Evolutionary conservation across 2,888 invertebrate species (phyloP), one percentile per base, ranked within the genome.

Genomic region (Ormia ochracea): DNA sequence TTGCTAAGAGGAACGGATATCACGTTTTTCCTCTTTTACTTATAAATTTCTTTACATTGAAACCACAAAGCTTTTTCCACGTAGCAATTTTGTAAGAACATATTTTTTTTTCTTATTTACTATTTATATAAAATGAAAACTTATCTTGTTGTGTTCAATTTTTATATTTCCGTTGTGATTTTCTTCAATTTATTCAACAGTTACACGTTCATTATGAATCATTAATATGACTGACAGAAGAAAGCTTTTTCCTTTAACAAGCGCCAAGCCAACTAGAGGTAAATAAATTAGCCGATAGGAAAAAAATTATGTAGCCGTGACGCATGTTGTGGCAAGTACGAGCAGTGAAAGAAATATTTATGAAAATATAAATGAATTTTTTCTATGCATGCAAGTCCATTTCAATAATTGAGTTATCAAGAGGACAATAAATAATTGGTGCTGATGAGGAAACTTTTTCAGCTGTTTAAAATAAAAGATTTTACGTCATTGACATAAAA

Each of bases 141-240:
- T 61, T 70, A 59, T 58, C 36, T 72, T 38, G 50, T 38, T 58
- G 61, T 61, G 12, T 52, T 63, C 10, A 72, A 54, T 33, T 63
- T 61, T 43, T 54, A 63, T 63, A 73, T 73, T 63, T 73, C 73
- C 73, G 73, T 63, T 63, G 63, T 7, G 52, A n/a, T 52, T 63
- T 21, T 28, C 26, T 23, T 61, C 14, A 61, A 45, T 28, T 28
- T 19, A 12, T 65, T 36, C 36, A 36, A 50, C 65, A 38, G 48
- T 38, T 50, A 50, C 36, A 65, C 19, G 23, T 38, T 23, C 26
- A 38, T 52, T 41, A 41, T 66, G 21, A 52, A 54, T 52, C 52
- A 36, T 54, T 31, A 52, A 52, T 54, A 23, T 31, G 14, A 48
- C 50, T 41, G 54, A 31, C 12, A 41, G 12, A 54, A 28, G 28